A percentile compares a stretch with the other conserved stretches of the same genome.
phyloP scores from a whole-genome alignment of 2,888 invertebrate species.

The Platynereis dumerilii region DNA sequence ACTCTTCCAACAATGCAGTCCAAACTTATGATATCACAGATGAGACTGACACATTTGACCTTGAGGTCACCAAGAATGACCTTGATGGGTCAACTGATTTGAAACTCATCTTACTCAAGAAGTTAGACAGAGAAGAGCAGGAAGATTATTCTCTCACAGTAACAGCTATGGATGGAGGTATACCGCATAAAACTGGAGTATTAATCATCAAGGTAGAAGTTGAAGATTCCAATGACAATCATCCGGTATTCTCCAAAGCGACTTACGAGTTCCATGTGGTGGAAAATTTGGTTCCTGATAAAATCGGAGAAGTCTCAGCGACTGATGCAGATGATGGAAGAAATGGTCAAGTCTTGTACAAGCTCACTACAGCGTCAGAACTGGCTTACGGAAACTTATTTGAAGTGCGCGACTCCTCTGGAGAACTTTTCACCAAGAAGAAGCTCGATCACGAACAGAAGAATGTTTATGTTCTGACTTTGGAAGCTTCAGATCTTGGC shows the following conservation, averaged over 20 bases:
- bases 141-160: constrained; percentile 75
- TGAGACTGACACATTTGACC: constrained; percentile 20
- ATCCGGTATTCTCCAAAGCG: constrained; percentile 33
- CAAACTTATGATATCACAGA: constrained; percentile 31
- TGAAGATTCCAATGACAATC: constrained; percentile 37
- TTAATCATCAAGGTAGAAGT: constrained; percentile 33
- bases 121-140: constrained; percentile 34
- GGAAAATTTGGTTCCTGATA: constrained; percentile 29
- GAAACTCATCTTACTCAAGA: constrained; percentile 28
- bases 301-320: constrained; percentile 31
- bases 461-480: constrained; percentile 30
- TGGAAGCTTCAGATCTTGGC: constrained; percentile 40
- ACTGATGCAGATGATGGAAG: constrained; percentile 32
- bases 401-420: constrained; percentile 29
- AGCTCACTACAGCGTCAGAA: constrained; percentile 28
- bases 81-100: constrained; percentile 35
- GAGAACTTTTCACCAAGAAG: constrained; percentile 31
- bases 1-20: constrained; percentile 29
- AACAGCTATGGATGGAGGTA: constrained; percentile 86
- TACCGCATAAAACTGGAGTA: constrained; percentile 56
- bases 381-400: constrained; percentile 36
- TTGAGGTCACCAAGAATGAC: constrained; percentile 21
- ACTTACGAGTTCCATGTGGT: constrained; percentile 33
- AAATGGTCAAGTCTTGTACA: constrained; percentile 34
- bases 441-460: constrained; percentile 34